Base-by-base conservation (phyloP, 2,888 invertebrate genomes). In the Chelonus formosanus region DNA sequence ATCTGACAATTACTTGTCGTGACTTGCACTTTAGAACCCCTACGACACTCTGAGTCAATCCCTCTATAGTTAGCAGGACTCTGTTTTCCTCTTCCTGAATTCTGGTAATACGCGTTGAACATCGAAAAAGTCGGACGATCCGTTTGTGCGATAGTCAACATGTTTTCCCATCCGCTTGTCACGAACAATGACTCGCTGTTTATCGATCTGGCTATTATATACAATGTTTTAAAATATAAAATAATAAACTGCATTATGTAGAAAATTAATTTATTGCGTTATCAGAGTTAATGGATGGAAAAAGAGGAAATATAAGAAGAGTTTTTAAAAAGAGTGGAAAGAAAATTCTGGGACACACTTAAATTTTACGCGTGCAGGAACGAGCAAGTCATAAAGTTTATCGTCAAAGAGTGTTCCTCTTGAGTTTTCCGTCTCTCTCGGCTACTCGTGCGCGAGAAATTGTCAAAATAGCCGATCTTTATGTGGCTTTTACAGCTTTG, bases 391-490 rank as follows among this genome's bases (percentile, higher is more conserved):
- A 76, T 83, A 83, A 83, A 83, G 74, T 83, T 82, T 80, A 81
- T 83, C 80, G 76, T 71, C 70, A 70, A 66, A 70, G 72, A 71
- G 64, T 36, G 59, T 40, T 31, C 48, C 32, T 58, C 40, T 55
- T 36, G 52, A 3, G 32, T n/a, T 60, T 61, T 40, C 53, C 34
- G 47, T 32, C 36, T 59, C 62, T 43, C 59, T 67, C 64, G 40
- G 60, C 54, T 65, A 55, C 40, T 60, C 56, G 54, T 56, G 59
- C 59, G 53, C 67, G 32, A 69, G 58, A 76, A 78, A 80, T 80
- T 81, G 83, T 82, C 82, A 81, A 83, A 83, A 82, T 82, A 82
- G 79, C 81, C 78, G 77, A 82, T 82, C 81, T 82, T 82, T 81
- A 82, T 78, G 81, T 74, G 74, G 74, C 68, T 80, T 82, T 82